Evolutionary conservation across 2,888 invertebrate species (phyloP).

Genomic region (Andricus quercusramuli): DNA sequence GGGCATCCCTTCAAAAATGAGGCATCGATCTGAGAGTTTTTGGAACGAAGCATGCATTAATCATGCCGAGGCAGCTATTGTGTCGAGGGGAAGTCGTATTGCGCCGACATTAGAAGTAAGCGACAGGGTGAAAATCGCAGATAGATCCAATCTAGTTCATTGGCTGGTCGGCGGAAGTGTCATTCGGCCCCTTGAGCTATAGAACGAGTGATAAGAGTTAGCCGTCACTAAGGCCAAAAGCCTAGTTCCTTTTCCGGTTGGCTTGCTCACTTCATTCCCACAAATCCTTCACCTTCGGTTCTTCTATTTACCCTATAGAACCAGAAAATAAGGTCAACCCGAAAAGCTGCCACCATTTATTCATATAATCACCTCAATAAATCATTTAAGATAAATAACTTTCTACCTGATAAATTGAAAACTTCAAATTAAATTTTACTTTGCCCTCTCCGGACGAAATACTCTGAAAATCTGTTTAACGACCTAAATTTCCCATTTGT

Average conservation of each 20-base stretch:
- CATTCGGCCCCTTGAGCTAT: slow-evolving; percentile 25
- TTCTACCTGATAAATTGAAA: not conserved
- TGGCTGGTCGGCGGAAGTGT: slow-evolving; percentile 36
- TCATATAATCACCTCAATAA: not conserved
- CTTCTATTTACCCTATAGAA: not conserved
- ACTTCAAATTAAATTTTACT: not conserved
- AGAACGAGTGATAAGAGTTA: slow-evolving; percentile 36
- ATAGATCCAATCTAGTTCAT: slow-evolving; percentile 41
- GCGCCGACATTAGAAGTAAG: slow-evolving; percentile 17
- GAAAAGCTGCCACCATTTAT: not conserved
- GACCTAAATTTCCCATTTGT: not conserved
- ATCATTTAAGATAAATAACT: no score
- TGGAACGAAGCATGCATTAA: slow-evolving; percentile 5
- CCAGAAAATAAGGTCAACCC: not conserved
- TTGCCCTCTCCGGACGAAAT: not conserved
- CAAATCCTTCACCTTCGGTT: not conserved
- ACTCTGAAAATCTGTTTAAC: not conserved
- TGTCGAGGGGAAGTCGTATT: slow-evolving; percentile 27
- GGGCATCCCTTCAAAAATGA: slow-evolving; percentile 29
- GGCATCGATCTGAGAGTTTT: slow-evolving; percentile 10
- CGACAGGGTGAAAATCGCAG: slow-evolving; percentile 38
- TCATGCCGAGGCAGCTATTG: slow-evolving; percentile 10
- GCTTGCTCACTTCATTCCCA: not conserved
- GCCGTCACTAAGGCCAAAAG: slow-evolving; percentile 2
- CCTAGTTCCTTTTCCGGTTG: not conserved